Evolutionary conservation across 2,113 vertebrate species (phyloP), one percentile per base, ranked within the genome.

Genomic region (Petromus typicus): DNA sequence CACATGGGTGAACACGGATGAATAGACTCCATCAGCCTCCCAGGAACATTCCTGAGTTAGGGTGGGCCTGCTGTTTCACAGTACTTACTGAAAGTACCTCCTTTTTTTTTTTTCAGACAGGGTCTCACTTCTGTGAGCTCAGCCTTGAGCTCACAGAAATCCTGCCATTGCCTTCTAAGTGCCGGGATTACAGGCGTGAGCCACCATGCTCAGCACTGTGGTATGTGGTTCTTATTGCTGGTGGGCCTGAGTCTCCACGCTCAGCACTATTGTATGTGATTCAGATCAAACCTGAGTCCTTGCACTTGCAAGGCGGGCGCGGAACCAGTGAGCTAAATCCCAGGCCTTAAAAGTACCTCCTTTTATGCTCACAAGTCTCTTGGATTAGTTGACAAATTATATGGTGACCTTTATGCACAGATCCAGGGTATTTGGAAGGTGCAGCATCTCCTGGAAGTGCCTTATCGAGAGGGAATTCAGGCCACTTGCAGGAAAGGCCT

Each of bases 301-400:
- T n/a, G n/a, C n/a, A n/a, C n/a, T n/a, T n/a, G n/a, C n/a, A n/a
- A n/a, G n/a, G n/a, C n/a, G n/a, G n/a, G n/a, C n/a, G n/a, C n/a
- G n/a, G n/a, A n/a, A n/a, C n/a, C n/a, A n/a, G n/a, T n/a, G n/a
- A n/a, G n/a, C n/a, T n/a, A n/a, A n/a, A n/a, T n/a, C n/a, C n/a
- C n/a, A n/a, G n/a, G n/a, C n/a, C n/a, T n/a, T n/a, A 18, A 59
- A 80, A 66, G 11, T 14, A 63, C 5, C 16, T 13, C 6, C 11
- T 80, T 91, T 88, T 20, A 40, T 80, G 43, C 63, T 88, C 51
- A 59, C 7, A 22, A 66, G 22, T 83, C 32, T 67, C 54, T 64
- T 76, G 22, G 34, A 76, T 96, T 92, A 84, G 37, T 45, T 85
- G 64, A 64, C 54, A 66, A 59, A 37, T 57, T 66, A 66, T 61